Evolutionary conservation across 2,888 invertebrate genomes (phyloP), one percentile per base, ranked within the genome.

Genomic region (Phaedon cochleariae): DNA sequence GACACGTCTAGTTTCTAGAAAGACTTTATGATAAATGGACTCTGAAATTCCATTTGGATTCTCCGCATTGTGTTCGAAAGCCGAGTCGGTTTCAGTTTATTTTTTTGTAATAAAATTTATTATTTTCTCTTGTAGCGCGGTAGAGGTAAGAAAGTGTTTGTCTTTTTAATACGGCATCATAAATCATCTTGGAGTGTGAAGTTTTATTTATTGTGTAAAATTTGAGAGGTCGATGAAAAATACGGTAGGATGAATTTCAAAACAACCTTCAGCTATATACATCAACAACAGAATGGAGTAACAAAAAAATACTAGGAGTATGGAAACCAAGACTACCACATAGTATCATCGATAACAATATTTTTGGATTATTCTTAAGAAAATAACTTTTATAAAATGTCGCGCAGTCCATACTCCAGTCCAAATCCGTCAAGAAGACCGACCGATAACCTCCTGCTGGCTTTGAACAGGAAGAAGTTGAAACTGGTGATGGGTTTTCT

Each of bases 1-100:
- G 73, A 73, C 41, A 41, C 71, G 72, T 68, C 68, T 65, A 66
- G 62, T 57, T 62, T 71, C 70, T 68, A 64, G 68, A 67, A 71
- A 70, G 68, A 66, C 65, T 51, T 54, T 79, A 81, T 82, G 82
- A 82, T 82, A 82, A 82, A 82, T 82, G 77, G 79, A 77, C 80
- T 79, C 76, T 77, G 78, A 81, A 80, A 82, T 82, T 82, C 81
- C 81, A 79, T 79, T 77, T 76, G 80, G 77, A 81, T 81, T 80
- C 81, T 77, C 75, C 65, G 74, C 79, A 81, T 82, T 81, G 81
- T 82, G 71, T 75, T 79, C 79, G 76, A 79, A 77, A 79, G 78
- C 78, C 64, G 70, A 68, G 66, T 68, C 67, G 65, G 59, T 62
- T 59, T 41, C 67, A 45, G 48, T 59, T 62, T 48, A 41, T 67